Base-by-base conservation (phyloP, 1,140 invertebrate species). In the Magallana angulata region DNA sequence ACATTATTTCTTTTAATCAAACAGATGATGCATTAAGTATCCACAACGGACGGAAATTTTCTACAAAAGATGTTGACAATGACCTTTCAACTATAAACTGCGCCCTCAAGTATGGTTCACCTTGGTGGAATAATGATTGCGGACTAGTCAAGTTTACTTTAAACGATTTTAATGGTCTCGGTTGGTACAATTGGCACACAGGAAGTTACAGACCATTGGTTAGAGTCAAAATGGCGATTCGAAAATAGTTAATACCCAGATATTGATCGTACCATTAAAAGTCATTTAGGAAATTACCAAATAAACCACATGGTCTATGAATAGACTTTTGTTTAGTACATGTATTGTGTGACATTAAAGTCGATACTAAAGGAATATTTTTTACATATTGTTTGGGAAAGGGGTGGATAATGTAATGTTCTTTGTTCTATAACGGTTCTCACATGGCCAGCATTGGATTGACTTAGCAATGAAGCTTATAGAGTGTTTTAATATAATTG, bases 1-100 rank as follows among this genome's bases (percentile, higher is more conserved):
- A 48, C 36, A 48, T 48, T 48, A 48, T 48, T 48, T 48, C 36
- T 48, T 48, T 48, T 48, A 48, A 48, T 62, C n/a, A 76, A 30
- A 3, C 8, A 76, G 68, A 76, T 76, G 68, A 76, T 30, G 68
- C 68, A 18, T 76, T 76, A 12, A 76, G 68, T 24, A 36, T 36
- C 9, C 68, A 76, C 68, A 30, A 76, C 24, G 24, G 24, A 30
- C 24, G 24, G 68, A 76, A 76, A 76, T 76, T 76, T 76, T 76
- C 68, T 3, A 76, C 68, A 12, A 76, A 9, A 30, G 68, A 76
- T 24, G 7, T 30, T 18, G 68, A 76, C 8, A 76, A 76, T 76
- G 68, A 76, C 24, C 3, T 76, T 24, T 76, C 68, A 12, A 1
- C 11, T 6, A 76, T 12, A 11, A 36, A 76, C 24, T 76, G 68